Conservation (phyloP, 2,888 invertebrate genomes). For the Nymphalis c-album region DNA sequence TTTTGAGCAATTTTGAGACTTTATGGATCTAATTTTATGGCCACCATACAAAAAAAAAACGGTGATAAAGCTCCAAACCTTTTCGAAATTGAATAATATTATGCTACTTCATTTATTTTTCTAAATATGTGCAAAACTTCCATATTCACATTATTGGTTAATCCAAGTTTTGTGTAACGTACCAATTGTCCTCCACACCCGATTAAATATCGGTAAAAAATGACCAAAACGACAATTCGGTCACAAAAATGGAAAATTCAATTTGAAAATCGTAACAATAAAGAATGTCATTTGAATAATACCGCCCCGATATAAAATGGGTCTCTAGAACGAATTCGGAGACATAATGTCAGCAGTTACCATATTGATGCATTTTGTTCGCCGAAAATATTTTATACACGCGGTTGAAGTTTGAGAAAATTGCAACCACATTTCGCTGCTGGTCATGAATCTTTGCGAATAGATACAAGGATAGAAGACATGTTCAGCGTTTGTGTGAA, state of each 20-base stretch:
- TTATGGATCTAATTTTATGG: no score
- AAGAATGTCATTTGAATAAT: conserved; percentile 6
- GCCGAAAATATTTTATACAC: conserved; percentile 57
- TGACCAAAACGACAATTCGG: not conserved
- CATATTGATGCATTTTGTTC: conserved; percentile 23
- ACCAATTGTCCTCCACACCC: no score
- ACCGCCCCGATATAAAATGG: conserved; percentile 9
- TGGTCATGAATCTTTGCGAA: conserved; percentile 38
- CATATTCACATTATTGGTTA: no score
- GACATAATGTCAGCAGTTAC: conserved; percentile 19
- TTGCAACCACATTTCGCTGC: conserved; percentile 40
- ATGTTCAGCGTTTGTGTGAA: conserved; percentile 32
- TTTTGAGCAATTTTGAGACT: no score
- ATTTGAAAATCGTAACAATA: conserved; percentile 13
- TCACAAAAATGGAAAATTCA: conserved; percentile 1
- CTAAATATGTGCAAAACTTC: no score
- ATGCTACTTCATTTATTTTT: no score
- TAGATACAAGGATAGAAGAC: conserved; percentile 18
- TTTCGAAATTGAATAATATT: no score
- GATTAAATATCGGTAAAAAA: not conserved
- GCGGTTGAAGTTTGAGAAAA: conserved; percentile 50
- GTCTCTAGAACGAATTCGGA: conserved; percentile 4
- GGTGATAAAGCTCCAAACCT: no score
- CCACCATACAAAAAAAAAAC: no score
- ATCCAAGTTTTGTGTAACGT: no score